Evolutionary conservation across 2,113 vertebrate genomes (phyloP).

Genomic region (Cebidichthys violaceus): DNA sequence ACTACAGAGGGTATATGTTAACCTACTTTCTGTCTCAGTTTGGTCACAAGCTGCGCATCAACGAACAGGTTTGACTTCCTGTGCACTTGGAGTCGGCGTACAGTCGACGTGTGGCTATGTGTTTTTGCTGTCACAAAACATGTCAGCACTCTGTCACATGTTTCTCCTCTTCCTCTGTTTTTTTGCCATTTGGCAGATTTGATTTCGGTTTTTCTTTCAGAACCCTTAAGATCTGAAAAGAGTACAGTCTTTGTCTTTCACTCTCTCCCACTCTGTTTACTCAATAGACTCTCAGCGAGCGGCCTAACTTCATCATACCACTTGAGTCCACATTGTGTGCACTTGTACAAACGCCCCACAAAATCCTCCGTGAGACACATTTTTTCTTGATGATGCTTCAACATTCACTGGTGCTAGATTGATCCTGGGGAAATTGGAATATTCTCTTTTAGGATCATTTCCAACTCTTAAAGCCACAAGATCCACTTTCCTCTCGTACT

Average conservation of each 20-base stretch:
- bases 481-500: slow-evolving; percentile 6
- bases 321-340: background rate
- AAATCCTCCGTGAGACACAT: background rate
- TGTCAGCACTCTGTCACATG: slow-evolving; percentile 10
- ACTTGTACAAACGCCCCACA: background rate
- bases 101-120: slow-evolving; percentile 21
- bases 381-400: background rate
- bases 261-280: slow-evolving; percentile 6
- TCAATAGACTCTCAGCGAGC: background rate
- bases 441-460: background rate
- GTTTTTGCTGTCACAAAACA: slow-evolving; percentile 31
- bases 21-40: background rate
- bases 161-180: background rate
- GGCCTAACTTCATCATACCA: background rate
- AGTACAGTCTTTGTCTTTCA: background rate
- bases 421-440: background rate
- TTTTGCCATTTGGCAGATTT: background rate
- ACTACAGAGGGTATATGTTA: background rate
- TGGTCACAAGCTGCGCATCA: background rate
- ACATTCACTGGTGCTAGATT: background rate
- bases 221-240: background rate
- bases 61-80: slow-evolving; percentile 30
- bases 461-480: slow-evolving; percentile 7
- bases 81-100: background rate
- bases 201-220: background rate